phyloP scores from a whole-genome alignment of 2,797 vertebrate genomes.

The Yasuhikotakia modesta region DNA sequence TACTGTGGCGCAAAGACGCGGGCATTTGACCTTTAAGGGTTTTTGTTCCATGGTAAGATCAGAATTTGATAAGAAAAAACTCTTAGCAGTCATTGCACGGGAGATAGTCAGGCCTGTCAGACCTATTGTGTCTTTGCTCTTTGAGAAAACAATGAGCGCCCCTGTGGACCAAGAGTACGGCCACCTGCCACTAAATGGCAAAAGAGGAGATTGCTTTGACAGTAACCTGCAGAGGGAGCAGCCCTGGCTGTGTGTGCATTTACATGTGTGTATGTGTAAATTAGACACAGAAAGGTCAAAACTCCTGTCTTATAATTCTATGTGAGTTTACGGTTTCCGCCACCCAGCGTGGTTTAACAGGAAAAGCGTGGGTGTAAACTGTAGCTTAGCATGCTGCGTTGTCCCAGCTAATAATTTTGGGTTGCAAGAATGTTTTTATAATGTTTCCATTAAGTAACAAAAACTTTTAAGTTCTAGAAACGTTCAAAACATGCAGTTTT shows the following conservation, averaged over 20 bases:
- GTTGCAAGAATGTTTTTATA: no score
- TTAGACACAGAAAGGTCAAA: slow-evolving; percentile 39
- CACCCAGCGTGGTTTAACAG: slow-evolving; percentile 29
- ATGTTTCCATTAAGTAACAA: no score
- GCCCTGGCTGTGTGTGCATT: slow-evolving; percentile 42
- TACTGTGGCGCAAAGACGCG: slow-evolving; percentile 36
- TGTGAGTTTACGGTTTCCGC: slow-evolving; percentile 24
- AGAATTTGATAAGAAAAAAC: slow-evolving; percentile 78
- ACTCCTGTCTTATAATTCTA: slow-evolving; percentile 38
- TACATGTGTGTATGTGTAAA: slow-evolving; percentile 32
- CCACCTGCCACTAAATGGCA: slow-evolving; percentile 64
- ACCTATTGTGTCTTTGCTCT: slow-evolving; percentile 67
- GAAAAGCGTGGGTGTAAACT: slow-evolving; percentile 21
- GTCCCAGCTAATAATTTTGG: not conserved
- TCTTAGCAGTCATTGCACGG: slow-evolving; percentile 66
- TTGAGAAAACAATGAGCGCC: slow-evolving; percentile 66
- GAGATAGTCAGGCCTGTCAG: slow-evolving; percentile 67
- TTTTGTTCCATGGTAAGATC: slow-evolving; percentile 67
- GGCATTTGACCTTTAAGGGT: slow-evolving; percentile 73
- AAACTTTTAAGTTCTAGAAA: no score
- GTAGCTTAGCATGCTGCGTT: slow-evolving; percentile 29
- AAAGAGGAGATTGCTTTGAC: slow-evolving; percentile 68
- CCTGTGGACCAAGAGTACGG: slow-evolving; percentile 62
- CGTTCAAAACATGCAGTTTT: no score
- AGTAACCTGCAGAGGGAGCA: slow-evolving; percentile 56